Evolutionary conservation across 2,797 vertebrate genomes (phyloP).

Genomic region (Intellagama lesueurii): DNA sequence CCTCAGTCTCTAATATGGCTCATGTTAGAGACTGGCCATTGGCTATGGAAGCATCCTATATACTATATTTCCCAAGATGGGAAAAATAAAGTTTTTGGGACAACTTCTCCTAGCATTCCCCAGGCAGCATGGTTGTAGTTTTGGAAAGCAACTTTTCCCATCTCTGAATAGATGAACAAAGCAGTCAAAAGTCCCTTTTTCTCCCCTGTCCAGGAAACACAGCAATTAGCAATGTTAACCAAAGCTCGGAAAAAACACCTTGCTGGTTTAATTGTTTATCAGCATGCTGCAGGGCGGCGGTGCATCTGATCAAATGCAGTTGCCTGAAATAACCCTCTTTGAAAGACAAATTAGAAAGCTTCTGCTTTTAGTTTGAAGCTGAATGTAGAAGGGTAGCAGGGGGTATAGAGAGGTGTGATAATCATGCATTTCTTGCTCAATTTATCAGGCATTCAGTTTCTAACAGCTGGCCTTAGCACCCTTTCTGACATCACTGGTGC

Average conservation of each 20-base stretch:
- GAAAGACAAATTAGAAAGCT: slow-evolving; percentile 31
- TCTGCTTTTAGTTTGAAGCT: neutral
- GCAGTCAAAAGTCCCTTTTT: too few relatives aligned
- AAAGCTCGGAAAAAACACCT: slow-evolving; percentile 14
- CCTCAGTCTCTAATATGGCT: too few relatives aligned
- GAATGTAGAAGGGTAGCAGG: neutral
- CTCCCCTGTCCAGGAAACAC: neutral
- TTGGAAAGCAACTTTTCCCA: too few relatives aligned
- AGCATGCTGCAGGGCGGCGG: slow-evolving; percentile 5
- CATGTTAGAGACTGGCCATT: too few relatives aligned
- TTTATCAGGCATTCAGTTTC: neutral
- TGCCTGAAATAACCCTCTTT: slow-evolving; percentile 31
- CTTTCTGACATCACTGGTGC: neutral
- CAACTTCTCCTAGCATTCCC: too few relatives aligned
- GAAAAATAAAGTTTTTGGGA: too few relatives aligned
- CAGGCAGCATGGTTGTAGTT: too few relatives aligned
- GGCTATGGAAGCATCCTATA: too few relatives aligned
- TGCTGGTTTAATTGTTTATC: slow-evolving; percentile 42
- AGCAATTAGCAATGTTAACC: neutral
- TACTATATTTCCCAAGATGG: too few relatives aligned
- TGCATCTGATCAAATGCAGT: slow-evolving; percentile 1
- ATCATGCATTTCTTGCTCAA: neutral
- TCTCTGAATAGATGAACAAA: too few relatives aligned
- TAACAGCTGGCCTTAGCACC: slow-evolving; percentile 4
- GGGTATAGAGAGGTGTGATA: neutral